Evolutionary conservation across 2,113 vertebrate genomes (phyloP), one percentile per base, ranked within the genome.

Genomic region (Caranx ignobilis): DNA sequence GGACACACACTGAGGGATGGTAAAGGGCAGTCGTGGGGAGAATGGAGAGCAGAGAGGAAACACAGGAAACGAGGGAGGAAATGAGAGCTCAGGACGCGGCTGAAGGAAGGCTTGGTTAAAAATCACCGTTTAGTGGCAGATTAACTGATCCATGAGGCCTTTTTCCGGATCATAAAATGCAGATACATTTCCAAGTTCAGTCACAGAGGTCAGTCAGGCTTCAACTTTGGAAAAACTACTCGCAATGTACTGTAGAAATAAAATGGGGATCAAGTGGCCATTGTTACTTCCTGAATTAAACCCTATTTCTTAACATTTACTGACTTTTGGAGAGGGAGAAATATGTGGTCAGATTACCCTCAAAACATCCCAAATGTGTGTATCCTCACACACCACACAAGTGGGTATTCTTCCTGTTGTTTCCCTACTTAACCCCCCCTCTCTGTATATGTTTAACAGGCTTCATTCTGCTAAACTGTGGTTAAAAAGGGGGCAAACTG

Each of bases 51-150:
- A 65, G 43, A 67, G 81, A 63, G 9, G 32, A 61, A 72, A 43
- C 11, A 59, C 63, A 89, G 88, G 81, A 86, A 91, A 72, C 26
- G 15, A 68, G 74, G 47, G 56, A 88, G 91, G 83, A 87, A 88
- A 79, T 83, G 73, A 84, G 77, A 85, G 75, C 72, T 81, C 71
- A 50, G 32, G 81, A 47, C 16, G n/a, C 10, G 71, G 75, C 50
- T 18, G 56, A 21, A 48, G 37, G 47, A 66, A 72, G 57, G 75
- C 52, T 39, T 0, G 59, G 68, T 50, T 59, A 70, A 86, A 55
- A 78, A 47, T 12, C 9, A 11, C 32, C 61, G n/a, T 83, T 81
- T 52, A 47, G 81, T 67, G 65, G 71, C 70, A 56, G 65, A 85
- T 85, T 84, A 85, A 81, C 70, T 45, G 59, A 82, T 55, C 55